These are phyloP conservation scores for Protophormia terraenovae DNA, from an alignment of 2,888 invertebrate species.

Conservation along the genomic window DNA sequence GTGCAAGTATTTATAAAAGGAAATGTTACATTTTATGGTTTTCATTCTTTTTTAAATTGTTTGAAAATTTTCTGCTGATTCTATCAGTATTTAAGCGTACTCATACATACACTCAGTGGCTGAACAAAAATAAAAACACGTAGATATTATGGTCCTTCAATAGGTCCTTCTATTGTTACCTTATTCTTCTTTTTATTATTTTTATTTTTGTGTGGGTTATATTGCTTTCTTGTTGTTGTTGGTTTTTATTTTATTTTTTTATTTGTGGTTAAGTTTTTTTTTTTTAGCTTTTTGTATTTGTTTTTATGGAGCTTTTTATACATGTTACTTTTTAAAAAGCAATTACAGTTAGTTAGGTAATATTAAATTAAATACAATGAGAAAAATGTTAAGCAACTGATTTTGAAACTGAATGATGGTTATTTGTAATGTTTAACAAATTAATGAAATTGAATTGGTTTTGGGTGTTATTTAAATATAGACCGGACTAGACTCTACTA, in stretches of 20 bases:
- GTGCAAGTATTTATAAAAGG: conserved; percentile 23
- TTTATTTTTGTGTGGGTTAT: conserved; percentile 49
- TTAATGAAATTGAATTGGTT: too few relatives aligned
- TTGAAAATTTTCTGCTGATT: conserved; percentile 66
- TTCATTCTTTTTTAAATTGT: conserved; percentile 64
- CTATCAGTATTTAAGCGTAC: conserved; percentile 52
- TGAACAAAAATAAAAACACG: conserved; percentile 29
- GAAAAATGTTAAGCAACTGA: background rate
- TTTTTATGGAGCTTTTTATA: background rate
- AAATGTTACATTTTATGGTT: conserved; percentile 64
- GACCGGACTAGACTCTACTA: too few relatives aligned
- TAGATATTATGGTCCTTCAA: conserved; percentile 56
- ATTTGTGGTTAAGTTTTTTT: conserved; percentile 53
- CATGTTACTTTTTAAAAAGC: conserved; percentile 35
- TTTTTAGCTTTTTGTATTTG: background rate
- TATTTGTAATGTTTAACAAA: too few relatives aligned
- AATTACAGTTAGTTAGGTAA: conserved; percentile 48
- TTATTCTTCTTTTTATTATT: conserved; percentile 2
- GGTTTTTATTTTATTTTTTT: conserved; percentile 7
- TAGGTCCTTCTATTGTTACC: conserved; percentile 50
- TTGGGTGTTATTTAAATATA: too few relatives aligned
- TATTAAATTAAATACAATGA: conserved; percentile 18
- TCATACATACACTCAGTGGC: background rate
- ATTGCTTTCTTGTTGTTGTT: conserved; percentile 13
- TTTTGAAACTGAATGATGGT: too few relatives aligned